Conservation (phyloP, 2,113 vertebrate genomes). For the Myotis lucifugus region DNA sequence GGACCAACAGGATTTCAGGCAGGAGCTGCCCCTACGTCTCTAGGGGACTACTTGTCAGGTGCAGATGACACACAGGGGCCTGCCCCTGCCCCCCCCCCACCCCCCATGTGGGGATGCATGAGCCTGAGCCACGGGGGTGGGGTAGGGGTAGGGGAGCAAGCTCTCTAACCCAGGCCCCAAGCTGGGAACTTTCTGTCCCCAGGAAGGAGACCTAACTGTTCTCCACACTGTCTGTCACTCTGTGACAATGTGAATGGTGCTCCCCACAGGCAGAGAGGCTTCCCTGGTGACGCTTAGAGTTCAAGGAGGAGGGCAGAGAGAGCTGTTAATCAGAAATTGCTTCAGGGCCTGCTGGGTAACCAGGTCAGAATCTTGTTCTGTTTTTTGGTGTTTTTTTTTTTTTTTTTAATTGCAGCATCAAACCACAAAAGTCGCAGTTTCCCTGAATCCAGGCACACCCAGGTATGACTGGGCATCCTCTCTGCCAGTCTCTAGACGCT, state of each 20-base stretch:
- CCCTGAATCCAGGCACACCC: neutral
- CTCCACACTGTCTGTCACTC: neutral
- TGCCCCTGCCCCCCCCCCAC: neutral
- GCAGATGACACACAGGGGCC: neutral
- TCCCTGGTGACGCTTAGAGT: neutral
- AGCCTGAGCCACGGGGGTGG: neutral
- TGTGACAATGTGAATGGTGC: neutral
- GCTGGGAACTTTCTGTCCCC: neutral
- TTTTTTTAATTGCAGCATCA: neutral
- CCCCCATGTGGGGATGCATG: accelerated
- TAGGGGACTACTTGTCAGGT: neutral
- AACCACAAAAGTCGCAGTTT: neutral
- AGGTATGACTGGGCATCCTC: neutral
- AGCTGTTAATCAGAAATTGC: neutral
- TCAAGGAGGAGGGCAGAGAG: too few species aligned
- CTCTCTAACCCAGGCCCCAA: neutral
- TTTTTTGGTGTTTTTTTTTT: neutral
- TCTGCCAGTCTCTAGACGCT: neutral
- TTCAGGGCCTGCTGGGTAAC: neutral
- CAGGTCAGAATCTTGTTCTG: neutral
- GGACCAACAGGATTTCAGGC: neutral
- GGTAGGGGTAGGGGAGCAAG: neutral
- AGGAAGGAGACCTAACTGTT: neutral
- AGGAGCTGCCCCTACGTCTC: neutral
- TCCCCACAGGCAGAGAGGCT: neutral